A percentile compares a stretch with the other conserved stretches of the same genome.
Evolutionary conservation across 2,888 invertebrate genomes (phyloP).

Genomic region (Aromia moschata): DNA sequence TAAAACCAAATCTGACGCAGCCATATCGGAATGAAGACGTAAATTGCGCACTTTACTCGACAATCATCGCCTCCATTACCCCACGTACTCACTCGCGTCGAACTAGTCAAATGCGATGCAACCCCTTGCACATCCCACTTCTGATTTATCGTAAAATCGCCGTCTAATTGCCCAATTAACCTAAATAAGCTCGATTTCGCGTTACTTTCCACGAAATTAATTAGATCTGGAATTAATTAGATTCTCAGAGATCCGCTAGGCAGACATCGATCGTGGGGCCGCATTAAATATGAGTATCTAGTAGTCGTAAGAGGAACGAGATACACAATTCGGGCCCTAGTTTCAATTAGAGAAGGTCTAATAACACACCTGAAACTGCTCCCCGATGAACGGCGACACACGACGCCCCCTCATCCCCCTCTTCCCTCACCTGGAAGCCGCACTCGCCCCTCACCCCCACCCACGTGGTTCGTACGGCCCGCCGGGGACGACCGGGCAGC

Average conservation of each 20-base stretch:
- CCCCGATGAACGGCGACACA: constrained; percentile 48
- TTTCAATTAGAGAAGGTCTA: constrained; percentile 53
- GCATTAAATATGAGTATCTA: constrained; percentile 30
- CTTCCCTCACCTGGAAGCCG: too few relatives aligned
- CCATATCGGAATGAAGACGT: too few relatives aligned
- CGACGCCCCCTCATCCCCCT: constrained; percentile 43
- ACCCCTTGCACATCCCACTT: constrained; percentile 6
- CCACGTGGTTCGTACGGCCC: constrained; percentile 29
- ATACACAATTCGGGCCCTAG: constrained; percentile 46
- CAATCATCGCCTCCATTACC: too few relatives aligned
- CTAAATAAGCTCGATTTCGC: constrained; percentile 25
- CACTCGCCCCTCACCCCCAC: too few relatives aligned
- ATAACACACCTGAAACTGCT: constrained; percentile 52
- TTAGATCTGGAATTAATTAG: constrained; percentile 37
- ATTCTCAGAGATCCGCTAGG: too few relatives aligned
- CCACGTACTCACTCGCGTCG: too few relatives aligned
- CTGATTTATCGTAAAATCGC: constrained; percentile 19
- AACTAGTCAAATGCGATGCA: constrained; percentile 11
- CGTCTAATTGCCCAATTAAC: constrained; percentile 24
- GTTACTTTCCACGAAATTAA: constrained; percentile 24
- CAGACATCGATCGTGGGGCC: constrained; percentile 31
- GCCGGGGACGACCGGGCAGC: constrained; percentile 31
- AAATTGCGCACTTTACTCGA: too few relatives aligned
- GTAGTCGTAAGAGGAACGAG: constrained; percentile 36
- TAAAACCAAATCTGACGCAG: too few relatives aligned